A percentile compares a stretch with the other conserved stretches of the same genome.
Evolutionary conservation across 2,888 invertebrate genomes (phyloP).

Genomic region (Cheilosia urbana): DNA sequence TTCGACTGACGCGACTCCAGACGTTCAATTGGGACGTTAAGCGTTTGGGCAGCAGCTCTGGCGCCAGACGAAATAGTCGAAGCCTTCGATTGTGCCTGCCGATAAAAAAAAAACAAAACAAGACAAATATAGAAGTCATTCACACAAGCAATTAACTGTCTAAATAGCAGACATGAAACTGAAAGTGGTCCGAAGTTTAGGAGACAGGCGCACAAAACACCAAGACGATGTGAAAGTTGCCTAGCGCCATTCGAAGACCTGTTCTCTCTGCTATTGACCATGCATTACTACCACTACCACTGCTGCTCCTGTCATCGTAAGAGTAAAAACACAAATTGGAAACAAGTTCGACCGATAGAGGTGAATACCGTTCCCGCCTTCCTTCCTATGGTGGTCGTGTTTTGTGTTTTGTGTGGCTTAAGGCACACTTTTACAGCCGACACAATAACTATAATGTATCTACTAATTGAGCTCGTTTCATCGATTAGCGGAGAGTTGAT

Average conservation of each 20-base stretch:
- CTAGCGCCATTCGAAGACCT: constrained; percentile 53
- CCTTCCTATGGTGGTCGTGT: not conserved
- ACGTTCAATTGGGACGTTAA: constrained; percentile 83
- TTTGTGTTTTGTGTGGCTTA: too few species aligned
- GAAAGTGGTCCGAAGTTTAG: constrained; percentile 61
- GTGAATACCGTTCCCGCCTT: constrained; percentile 10
- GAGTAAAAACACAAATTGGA: constrained; percentile 33
- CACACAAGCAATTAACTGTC: constrained; percentile 7
- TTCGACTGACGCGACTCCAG: constrained; percentile 82
- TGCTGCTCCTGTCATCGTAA: constrained; percentile 13
- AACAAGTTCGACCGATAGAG: constrained; percentile 49
- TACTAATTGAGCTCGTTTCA: too few species aligned
- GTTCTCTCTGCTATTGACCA: constrained; percentile 68
- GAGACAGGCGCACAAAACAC: constrained; percentile 31
- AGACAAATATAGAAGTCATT: constrained; percentile 16
- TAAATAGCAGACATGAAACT: constrained; percentile 45
- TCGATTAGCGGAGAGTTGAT: too few species aligned
- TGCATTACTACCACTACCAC: constrained; percentile 5
- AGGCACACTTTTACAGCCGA: too few species aligned
- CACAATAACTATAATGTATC: too few species aligned
- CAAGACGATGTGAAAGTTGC: constrained; percentile 66
- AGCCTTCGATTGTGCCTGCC: constrained; percentile 83
- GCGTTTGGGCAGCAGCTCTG: constrained; percentile 83
- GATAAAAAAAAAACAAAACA: constrained; percentile 23
- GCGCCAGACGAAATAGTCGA: constrained; percentile 83